Conservation (phyloP, 2,113 vertebrate species). For the Bubo blakistoni region DNA sequence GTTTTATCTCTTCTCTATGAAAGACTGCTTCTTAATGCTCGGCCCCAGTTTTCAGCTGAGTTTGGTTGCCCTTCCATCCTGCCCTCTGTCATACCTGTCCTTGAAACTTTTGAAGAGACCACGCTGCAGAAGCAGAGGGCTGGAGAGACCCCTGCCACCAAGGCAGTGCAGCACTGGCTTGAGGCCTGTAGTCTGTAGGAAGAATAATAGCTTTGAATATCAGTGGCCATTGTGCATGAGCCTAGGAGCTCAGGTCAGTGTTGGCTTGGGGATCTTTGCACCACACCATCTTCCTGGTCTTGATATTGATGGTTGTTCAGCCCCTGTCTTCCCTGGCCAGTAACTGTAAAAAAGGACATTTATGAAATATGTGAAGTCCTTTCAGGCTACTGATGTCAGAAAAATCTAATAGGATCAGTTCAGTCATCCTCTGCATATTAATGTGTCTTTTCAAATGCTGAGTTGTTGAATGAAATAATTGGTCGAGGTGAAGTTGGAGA, state of each 20-base stretch:
- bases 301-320: not conserved
- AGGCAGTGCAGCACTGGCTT: not conserved
- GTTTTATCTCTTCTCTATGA: not conserved
- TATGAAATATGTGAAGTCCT: not conserved
- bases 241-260: not conserved
- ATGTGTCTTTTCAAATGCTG: constrained; percentile 22
- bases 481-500: not conserved
- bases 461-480: constrained; percentile 23
- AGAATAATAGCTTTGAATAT: not conserved
- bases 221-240: not conserved
- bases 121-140: rapidly evolving
- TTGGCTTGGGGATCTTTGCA: not conserved
- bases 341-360: not conserved
- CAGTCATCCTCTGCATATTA: not conserved
- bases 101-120: not conserved
- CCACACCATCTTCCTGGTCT: not conserved
- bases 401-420: not conserved
- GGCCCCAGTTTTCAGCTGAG: not conserved
- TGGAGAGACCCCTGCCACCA: not conserved
- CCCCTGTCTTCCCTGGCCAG: not conserved
- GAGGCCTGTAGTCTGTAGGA: not conserved
- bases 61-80: not conserved
- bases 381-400: not conserved
- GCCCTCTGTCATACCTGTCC: not conserved
- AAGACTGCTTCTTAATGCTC: not conserved